Conservation (phyloP, 2,888 invertebrate species). For the Volucella inflata region DNA sequence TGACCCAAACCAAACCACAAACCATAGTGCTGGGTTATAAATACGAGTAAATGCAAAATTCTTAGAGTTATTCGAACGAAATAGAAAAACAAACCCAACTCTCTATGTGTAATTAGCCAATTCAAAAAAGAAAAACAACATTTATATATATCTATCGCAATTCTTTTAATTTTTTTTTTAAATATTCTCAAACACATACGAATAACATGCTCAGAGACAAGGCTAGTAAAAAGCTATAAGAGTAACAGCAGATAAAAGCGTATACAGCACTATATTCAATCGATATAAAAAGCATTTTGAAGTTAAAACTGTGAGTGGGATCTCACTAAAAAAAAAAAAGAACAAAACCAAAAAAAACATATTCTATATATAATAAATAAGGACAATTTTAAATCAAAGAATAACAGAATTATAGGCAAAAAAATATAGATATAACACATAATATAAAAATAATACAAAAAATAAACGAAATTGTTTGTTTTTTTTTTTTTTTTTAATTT, state of each 20-base stretch:
- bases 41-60: slow-evolving; percentile 20
- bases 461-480: slow-evolving; percentile 47
- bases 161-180: slow-evolving; percentile 1
- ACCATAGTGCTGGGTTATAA: slow-evolving; percentile 23
- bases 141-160: too few relatives aligned
- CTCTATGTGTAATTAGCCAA: slow-evolving; percentile 32
- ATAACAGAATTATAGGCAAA: slow-evolving; percentile 29
- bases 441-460: slow-evolving; percentile 37
- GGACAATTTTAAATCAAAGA: slow-evolving; percentile 1
- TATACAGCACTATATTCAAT: slow-evolving; percentile 40
- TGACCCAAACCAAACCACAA: slow-evolving; percentile 45
- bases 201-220: slow-evolving; percentile 66
- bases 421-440: slow-evolving; percentile 33
- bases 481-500: slow-evolving; percentile 50
- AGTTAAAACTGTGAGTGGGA: slow-evolving; percentile 31
- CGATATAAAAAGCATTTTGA: slow-evolving; percentile 54
- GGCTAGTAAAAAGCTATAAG: slow-evolving; percentile 55
- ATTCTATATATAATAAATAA: background rate
- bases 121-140: background rate
- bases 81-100: slow-evolving; percentile 25
- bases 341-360: slow-evolving; percentile 23
- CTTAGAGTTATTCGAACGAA: background rate
- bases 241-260: slow-evolving; percentile 31
- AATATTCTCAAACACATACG: slow-evolving; percentile 48
- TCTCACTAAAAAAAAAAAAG: slow-evolving; percentile 15